Evolutionary conservation across 2,888 invertebrate genomes (phyloP).

Genomic region (Ormyrus nitidulus): DNA sequence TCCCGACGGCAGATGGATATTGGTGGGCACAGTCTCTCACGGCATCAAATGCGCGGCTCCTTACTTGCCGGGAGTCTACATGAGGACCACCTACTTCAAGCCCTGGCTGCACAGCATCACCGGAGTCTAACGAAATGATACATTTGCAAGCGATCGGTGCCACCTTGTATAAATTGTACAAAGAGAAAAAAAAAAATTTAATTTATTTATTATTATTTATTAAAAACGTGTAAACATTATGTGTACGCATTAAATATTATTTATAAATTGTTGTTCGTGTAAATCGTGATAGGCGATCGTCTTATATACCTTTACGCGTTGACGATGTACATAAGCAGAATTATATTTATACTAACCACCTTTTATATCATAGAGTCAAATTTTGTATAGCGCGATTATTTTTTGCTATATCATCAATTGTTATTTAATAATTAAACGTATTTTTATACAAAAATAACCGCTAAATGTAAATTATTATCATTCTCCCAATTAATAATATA

Average conservation of each 20-base stretch:
- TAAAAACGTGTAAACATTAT: too few species aligned
- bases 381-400: conserved; percentile 60
- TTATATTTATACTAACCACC: not conserved
- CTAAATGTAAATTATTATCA: not conserved
- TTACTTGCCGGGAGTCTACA: conserved; percentile 94
- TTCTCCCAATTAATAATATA: not conserved
- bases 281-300: not conserved
- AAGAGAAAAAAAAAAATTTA: conserved; percentile 63
- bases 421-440: conserved; percentile 74
- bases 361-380: conserved; percentile 38
- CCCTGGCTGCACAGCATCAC: conserved; percentile 93
- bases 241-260: too few species aligned
- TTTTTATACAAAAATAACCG: conserved; percentile 67
- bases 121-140: conserved; percentile 77
- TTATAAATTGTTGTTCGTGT: not conserved
- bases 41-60: conserved; percentile 97
- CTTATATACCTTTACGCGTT: too few species aligned
- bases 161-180: conserved; percentile 73
- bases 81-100: conserved; percentile 94
- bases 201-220: conserved; percentile 63
- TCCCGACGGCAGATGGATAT: conserved; percentile 89
- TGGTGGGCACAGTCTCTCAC: conserved; percentile 94
- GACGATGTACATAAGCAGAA: conserved; percentile 61
- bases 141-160: conserved; percentile 54
- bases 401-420: conserved; percentile 67